phyloP scores from a whole-genome alignment of 2,888 invertebrate genomes.

The Candidula unifasciata region DNA sequence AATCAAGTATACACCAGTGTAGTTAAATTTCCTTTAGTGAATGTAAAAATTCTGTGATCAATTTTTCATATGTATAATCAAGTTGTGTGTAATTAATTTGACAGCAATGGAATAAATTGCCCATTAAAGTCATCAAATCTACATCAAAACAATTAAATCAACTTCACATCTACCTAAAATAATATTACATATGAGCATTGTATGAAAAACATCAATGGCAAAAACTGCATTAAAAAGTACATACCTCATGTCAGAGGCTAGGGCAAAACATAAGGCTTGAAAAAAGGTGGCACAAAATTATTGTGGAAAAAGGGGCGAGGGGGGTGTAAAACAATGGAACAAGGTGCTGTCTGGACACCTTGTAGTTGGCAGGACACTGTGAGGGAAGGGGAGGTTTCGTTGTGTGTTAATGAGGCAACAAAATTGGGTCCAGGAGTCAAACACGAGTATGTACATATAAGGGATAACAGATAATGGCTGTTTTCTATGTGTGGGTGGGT shows the following conservation, averaged over 20 bases:
- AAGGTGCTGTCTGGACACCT: background rate
- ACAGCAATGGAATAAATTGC: no score
- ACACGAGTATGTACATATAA: background rate
- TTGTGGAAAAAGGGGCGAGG: background rate
- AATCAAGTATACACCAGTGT: no score
- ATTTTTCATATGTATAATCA: no score
- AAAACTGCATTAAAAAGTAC: background rate
- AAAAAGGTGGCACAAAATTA: background rate
- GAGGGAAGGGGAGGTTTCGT: constrained; percentile 6
- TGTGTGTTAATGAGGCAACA: constrained; percentile 15
- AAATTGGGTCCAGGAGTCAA: background rate
- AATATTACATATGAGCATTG: background rate
- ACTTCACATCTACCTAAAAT: background rate
- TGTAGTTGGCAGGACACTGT: background rate
- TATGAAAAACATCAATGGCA: background rate
- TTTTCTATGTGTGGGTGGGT: no score
- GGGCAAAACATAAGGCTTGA: constrained; percentile 4
- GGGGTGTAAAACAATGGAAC: background rate
- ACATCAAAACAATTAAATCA: no score
- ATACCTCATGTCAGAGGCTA: constrained; percentile 1
- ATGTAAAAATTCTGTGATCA: no score
- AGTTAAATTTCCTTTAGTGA: no score
- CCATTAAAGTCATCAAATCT: no score
- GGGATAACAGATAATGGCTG: no score
- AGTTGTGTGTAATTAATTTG: no score